These are phyloP conservation scores for Platysternon megacephalum DNA, from an alignment of 2,113 vertebrate genomes.

Conservation along the genomic window DNA sequence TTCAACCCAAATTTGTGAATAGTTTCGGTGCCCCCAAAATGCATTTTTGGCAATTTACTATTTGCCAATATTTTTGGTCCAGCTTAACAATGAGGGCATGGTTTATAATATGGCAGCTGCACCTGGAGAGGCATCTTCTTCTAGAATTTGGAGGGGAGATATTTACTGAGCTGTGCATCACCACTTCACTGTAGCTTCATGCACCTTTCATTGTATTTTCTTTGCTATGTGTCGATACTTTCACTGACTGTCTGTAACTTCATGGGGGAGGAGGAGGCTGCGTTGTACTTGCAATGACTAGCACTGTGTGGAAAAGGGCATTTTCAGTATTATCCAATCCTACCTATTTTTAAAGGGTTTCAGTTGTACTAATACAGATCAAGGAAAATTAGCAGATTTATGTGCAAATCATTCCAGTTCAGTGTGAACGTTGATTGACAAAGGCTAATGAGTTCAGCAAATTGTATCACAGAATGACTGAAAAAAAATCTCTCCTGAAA, in stretches of 20 bases:
- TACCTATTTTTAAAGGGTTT: background rate
- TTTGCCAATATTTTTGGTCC: background rate
- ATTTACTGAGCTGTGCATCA: background rate
- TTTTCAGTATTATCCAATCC: background rate
- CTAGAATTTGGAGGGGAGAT: background rate
- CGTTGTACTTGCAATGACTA: background rate
- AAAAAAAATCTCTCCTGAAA: constrained; percentile 20
- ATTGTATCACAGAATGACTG: constrained; percentile 16
- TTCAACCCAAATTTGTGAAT: background rate
- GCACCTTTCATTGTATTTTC: background rate
- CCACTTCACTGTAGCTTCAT: background rate
- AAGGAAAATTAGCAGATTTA: background rate
- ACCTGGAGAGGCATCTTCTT: background rate
- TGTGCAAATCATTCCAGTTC: background rate
- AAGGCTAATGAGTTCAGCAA: constrained; percentile 5
- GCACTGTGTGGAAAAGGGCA: background rate
- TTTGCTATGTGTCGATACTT: background rate
- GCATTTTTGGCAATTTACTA: background rate
- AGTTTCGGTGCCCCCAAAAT: background rate
- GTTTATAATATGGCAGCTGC: background rate
- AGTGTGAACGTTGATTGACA: constrained; percentile 9
- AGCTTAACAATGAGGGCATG: background rate
- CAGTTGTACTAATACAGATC: background rate
- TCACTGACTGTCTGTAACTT: background rate
- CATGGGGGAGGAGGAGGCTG: background rate